A percentile compares a stretch with the other conserved stretches of the same genome.
Evolutionary conservation across 1,140 invertebrate species (phyloP).

Genomic region (Wiebesia pumilae): DNA sequence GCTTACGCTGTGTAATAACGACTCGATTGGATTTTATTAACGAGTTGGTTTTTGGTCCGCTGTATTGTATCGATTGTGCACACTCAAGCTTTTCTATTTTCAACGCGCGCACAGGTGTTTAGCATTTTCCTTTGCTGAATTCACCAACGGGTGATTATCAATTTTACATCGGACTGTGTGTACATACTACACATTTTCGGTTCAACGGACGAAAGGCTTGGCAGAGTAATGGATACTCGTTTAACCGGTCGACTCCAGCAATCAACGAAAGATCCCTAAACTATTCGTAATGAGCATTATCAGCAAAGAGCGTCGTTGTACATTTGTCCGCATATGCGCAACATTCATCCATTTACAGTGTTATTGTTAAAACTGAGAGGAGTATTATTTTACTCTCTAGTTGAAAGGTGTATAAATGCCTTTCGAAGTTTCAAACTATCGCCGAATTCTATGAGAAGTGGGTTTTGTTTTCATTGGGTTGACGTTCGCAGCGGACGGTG

Average conservation of each 20-base stretch:
- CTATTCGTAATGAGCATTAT: too few relatives aligned
- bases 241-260: too few relatives aligned
- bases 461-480: neutral
- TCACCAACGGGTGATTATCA: neutral
- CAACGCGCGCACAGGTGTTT: constrained; percentile 16
- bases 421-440: too few relatives aligned
- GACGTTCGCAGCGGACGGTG: neutral
- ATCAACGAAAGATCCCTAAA: too few relatives aligned
- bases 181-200: neutral
- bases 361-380: too few relatives aligned
- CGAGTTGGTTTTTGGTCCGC: constrained; percentile 31
- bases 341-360: too few relatives aligned
- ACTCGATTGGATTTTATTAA: constrained; percentile 20
- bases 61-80: constrained; percentile 25
- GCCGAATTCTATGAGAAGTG: neutral
- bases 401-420: too few relatives aligned
- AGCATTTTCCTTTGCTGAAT: neutral
- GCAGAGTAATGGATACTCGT: neutral
- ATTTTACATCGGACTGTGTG: neutral
- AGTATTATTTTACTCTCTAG: too few relatives aligned
- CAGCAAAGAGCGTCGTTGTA: too few relatives aligned
- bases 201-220: neutral
- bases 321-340: too few relatives aligned
- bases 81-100: constrained; percentile 12
- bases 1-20: constrained; percentile 5